Evolutionary conservation across 2,113 vertebrate genomes (phyloP), one percentile per base, ranked within the genome.

Genomic region (Gymnocephalus cernua): DNA sequence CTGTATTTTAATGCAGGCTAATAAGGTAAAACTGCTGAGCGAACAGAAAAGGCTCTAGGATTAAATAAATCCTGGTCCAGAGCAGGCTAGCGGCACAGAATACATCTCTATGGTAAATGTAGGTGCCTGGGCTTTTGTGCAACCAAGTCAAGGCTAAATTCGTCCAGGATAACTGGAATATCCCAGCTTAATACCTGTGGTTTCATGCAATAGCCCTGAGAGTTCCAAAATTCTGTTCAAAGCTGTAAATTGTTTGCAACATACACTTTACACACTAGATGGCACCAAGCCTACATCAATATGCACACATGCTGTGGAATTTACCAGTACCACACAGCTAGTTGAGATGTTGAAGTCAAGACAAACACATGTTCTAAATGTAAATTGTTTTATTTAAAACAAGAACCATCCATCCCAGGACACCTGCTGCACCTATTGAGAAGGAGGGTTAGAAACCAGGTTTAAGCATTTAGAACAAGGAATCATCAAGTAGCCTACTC

Each of bases 251-350:
- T 8, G 35, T 7, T 13, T 62, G 66, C 19, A 79, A 9, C 2
- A n/a, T 6, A 8, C 12, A 29, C 23, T 61, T 78, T 23, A 38
- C 35, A 54, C 86, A 80, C 67, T 74, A 86, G 86, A 72, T 76
- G 80, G 74, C 83, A 79, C 51, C 53, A 78, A 58, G 9, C 12
- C 69, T 18, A 47, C 25, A 74, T 3, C 6, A 11, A 21, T 25
- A 19, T 27, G 13, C 3, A 45, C 1, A 21, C 29, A 56, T 35
- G 29, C n/a, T 23, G 19, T 23, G 45, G 8, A 4, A 16, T 29
- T 21, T 7, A n/a, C 35, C 5, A 61, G 15, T 2, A 6, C 14
- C 35, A 32, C 47, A 51, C 4, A 50, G 1, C 5, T 1, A 25
- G 0, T 25, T 32, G 2, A 8, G 9, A 1, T 8, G 38, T 11